phyloP scores from a whole-genome alignment of 1,140 invertebrate genomes.

The Aphaenogaster ashmeadi region DNA sequence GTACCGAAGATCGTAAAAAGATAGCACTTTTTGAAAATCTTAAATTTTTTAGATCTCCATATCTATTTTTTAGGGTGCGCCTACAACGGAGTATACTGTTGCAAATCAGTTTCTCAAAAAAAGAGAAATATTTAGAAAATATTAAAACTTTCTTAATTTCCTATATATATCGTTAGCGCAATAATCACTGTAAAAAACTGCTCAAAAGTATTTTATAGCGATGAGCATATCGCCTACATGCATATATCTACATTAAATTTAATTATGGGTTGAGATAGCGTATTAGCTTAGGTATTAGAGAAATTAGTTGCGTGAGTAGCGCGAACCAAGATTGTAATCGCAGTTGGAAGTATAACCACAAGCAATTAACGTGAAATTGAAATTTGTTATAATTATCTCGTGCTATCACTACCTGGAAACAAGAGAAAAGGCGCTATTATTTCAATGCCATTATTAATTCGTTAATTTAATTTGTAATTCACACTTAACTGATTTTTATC shows the following conservation, averaged over 20 bases:
- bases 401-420: neutral
- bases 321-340: constrained; percentile 59
- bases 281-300: constrained; percentile 61
- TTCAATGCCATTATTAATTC: neutral
- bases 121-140: neutral
- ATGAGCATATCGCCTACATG: neutral
- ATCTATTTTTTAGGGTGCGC: neutral
- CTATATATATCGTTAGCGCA: neutral
- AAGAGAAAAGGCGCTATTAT: neutral
- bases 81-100: neutral
- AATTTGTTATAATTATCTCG: constrained; percentile 36
- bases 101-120: neutral
- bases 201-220: neutral
- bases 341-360: constrained; percentile 60
- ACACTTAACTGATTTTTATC: neutral
- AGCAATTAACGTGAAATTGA: constrained; percentile 62
- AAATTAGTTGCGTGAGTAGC: constrained; percentile 64
- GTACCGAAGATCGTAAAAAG: neutral
- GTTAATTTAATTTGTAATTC: neutral
- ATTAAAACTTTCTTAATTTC: neutral
- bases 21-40: neutral
- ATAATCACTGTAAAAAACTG: neutral
- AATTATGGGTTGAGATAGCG: constrained; percentile 3
- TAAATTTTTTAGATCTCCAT: neutral
- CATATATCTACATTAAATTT: constrained; percentile 43